A percentile compares a stretch with the other conserved stretches of the same genome.
Conservation (phyloP, 2,797 vertebrate species). For the Fistularia tabacaria region DNA sequence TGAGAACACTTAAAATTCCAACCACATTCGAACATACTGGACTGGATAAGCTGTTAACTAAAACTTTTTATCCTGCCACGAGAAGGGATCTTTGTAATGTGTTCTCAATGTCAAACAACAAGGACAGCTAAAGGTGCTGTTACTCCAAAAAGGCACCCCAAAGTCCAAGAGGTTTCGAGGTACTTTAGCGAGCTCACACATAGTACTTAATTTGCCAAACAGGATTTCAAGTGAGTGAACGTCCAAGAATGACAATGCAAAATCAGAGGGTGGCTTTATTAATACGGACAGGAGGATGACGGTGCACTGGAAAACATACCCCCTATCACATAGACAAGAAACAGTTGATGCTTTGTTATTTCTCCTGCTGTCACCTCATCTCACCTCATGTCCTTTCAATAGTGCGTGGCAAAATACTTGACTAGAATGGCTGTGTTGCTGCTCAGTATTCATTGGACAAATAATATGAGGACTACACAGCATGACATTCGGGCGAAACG, state of each 20-base stretch:
- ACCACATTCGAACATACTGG: too few relatives aligned
- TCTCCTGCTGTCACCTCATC: slow-evolving; percentile 35
- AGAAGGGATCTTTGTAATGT: neutral
- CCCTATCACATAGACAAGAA: slow-evolving; percentile 14
- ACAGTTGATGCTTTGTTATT: slow-evolving; percentile 55
- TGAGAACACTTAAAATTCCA: neutral
- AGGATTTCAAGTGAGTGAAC: neutral
- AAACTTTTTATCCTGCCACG: too few relatives aligned
- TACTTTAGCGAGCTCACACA: neutral
- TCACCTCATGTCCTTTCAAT: slow-evolving; percentile 37
- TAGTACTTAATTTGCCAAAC: neutral
- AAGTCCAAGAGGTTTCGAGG: too few relatives aligned
- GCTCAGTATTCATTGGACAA: too few relatives aligned
- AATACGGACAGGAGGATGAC: neutral
- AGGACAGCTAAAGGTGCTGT: too few relatives aligned
- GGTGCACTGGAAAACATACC: slow-evolving; percentile 33
- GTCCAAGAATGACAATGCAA: neutral
- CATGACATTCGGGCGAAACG: too few relatives aligned
- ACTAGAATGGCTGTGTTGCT: neutral
- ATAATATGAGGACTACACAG: too few relatives aligned
- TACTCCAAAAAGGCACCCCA: too few relatives aligned
- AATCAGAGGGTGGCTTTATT: slow-evolving; percentile 14
- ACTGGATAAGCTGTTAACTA: too few relatives aligned
- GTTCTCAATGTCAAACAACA: too few relatives aligned
- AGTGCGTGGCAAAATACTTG: slow-evolving; percentile 3